Conservation (phyloP, 2,888 invertebrate species). For the Chesias legatella region DNA sequence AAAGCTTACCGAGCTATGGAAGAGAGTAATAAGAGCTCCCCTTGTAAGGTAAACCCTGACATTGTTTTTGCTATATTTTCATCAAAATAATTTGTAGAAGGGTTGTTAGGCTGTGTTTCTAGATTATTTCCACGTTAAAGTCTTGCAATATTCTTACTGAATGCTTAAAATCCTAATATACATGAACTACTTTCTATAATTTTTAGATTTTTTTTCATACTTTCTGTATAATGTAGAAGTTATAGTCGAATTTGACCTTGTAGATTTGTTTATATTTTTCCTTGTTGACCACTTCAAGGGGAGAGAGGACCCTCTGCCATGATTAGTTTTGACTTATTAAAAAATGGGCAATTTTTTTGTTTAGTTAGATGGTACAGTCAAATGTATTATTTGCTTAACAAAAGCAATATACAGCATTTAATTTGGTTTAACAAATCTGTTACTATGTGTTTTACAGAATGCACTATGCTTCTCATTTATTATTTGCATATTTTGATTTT, state of each 20-base stretch:
- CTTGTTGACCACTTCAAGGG: slow-evolving; percentile 30
- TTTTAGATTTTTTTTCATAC: slow-evolving; percentile 1
- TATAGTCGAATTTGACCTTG: slow-evolving; percentile 18
- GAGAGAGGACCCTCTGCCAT: slow-evolving; percentile 27
- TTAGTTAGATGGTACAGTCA: background rate
- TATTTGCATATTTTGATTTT: slow-evolving; percentile 37
- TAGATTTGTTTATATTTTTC: slow-evolving; percentile 14
- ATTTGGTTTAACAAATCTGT: slow-evolving; percentile 6
- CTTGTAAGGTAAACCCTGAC: slow-evolving; percentile 74
- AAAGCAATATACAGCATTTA: background rate
- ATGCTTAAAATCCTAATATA: slow-evolving; percentile 15
- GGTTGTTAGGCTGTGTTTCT: slow-evolving; percentile 30
- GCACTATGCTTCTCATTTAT: slow-evolving; percentile 52
- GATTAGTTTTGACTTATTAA: slow-evolving; percentile 10
- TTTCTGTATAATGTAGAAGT: slow-evolving; percentile 12
- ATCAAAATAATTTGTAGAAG: slow-evolving; percentile 34
- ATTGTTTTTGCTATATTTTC: slow-evolving; percentile 46
- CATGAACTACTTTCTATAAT: slow-evolving; percentile 8
- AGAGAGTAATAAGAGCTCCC: slow-evolving; percentile 71
- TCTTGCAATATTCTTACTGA: slow-evolving; percentile 11
- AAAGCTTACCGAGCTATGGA: slow-evolving; percentile 68
- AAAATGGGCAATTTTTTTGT: slow-evolving; percentile 12
- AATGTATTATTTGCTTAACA: slow-evolving; percentile 1
- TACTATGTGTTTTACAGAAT: slow-evolving; percentile 29
- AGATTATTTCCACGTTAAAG: slow-evolving; percentile 15